Conservation (phyloP, 2,113 vertebrate genomes). For the Lontra canadensis region DNA sequence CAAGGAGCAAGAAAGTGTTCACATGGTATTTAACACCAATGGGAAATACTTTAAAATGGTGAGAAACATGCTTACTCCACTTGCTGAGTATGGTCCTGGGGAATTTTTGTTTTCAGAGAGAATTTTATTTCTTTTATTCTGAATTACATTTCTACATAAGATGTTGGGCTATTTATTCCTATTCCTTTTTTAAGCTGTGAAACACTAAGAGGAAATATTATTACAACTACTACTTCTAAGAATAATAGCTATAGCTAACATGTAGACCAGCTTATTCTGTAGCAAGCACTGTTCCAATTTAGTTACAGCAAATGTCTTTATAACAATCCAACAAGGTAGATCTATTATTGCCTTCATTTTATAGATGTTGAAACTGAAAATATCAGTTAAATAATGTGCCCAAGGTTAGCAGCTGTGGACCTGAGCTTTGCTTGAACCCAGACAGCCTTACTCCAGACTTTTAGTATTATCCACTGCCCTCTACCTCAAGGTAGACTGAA, state of each 20-base stretch:
- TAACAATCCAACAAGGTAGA: not conserved
- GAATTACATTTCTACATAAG: not conserved
- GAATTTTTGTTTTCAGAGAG: conserved; percentile 13
- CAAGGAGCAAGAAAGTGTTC: conserved; percentile 2
- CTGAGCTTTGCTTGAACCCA: not conserved
- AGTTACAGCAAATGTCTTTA: not conserved
- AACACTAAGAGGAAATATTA: not conserved
- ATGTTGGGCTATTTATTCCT: not conserved
- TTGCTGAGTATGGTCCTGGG: not conserved
- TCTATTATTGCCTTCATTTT: not conserved
- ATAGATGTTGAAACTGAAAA: conserved; percentile 16
- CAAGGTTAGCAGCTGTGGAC: not conserved
- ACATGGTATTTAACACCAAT: not conserved
- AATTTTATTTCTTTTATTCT: conserved; percentile 19
- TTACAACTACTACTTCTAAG: not conserved
- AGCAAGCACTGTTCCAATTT: not conserved
- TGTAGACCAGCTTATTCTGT: not conserved
- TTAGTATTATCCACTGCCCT: not conserved
- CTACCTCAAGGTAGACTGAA: not conserved
- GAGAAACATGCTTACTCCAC: not conserved
- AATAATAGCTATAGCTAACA: not conserved
- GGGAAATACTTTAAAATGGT: not conserved
- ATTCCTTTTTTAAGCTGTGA: not conserved
- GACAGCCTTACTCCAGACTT: not conserved
- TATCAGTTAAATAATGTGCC: not conserved